Base-by-base conservation (phyloP, 2,797 vertebrate species). In the Sphaeramia orbicularis region DNA sequence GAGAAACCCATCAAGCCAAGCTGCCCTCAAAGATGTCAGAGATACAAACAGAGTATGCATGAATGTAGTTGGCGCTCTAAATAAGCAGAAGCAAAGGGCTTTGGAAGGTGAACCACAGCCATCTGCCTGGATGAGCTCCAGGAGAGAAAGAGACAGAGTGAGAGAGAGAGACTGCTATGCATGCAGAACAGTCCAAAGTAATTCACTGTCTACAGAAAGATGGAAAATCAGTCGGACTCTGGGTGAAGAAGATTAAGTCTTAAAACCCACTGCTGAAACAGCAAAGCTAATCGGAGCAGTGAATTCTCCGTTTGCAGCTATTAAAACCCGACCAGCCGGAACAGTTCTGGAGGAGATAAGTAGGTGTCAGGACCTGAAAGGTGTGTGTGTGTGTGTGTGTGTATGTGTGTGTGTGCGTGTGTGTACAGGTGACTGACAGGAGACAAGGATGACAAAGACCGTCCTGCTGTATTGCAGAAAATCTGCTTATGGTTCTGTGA, bases 231-330 rank as follows among this genome's bases (percentile, higher is more conserved):
- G 52, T 47, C 7, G 15, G 65, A 78, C 65, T 75, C 63, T 8
- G 35, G 49, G 21, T 19, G 66, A 71, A 3, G 74, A 57, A 50
- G 83, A 86, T 76, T 36, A 59, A 70, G 67, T 71, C 74, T 86
- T 85, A 52, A 82, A 86, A 74, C 53, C 36, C 48, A 78, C 67
- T 80, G 83, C 81, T 72, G 74, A 60, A 84, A 76, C 78, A 67
- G 78, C 80, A 82, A 68, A 79, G 83, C 74, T 77, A 78, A 86
- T 86, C 40, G 45, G n/a, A 7, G 68, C 67, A 36, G 71, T 69
- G 71, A 78, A 84, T 84, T 67, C 66, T 74, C 75, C 10, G 52
- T 71, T 62, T 42, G 1, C 69, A 27, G 65, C 68, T 41, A 63
- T 81, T 86, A 76, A 79, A 81, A 70, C 18, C 45, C 78, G 35